A percentile compares a stretch with the other conserved stretches of the same genome.
phyloP scores from a whole-genome alignment of 2,113 vertebrate genomes.

The Brienomyrus longianalis region DNA sequence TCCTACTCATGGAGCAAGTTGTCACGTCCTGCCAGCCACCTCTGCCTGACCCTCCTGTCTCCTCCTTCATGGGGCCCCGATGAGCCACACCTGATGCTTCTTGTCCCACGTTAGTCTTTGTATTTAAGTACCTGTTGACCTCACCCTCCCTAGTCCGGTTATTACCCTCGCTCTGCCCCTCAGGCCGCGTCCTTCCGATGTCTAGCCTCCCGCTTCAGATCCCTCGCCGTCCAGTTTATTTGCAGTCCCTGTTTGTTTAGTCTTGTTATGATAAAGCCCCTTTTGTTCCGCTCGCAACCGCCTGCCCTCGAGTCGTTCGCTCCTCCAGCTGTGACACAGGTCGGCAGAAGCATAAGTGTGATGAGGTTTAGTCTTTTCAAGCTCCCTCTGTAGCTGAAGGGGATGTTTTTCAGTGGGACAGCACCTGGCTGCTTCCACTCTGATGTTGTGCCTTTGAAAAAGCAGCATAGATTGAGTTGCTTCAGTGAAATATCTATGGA shows the following conservation, averaged over 20 bases:
- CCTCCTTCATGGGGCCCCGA: no score
- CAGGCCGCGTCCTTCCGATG: no score
- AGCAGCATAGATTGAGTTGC: no score
- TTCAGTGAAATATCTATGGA: no score
- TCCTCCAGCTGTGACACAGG: background rate
- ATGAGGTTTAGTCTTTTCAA: no score
- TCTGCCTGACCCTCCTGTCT: no score
- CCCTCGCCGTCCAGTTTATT: background rate
- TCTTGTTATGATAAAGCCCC: background rate
- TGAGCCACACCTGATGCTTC: background rate
- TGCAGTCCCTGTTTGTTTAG: background rate
- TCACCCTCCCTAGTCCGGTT: background rate
- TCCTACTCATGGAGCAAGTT: background rate
- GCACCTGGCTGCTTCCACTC: no score
- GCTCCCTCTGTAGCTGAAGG: no score
- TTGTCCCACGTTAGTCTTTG: background rate
- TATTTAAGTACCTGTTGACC: background rate
- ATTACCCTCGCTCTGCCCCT: background rate
- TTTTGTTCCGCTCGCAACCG: background rate
- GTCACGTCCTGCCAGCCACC: background rate
- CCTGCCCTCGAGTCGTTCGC: background rate
- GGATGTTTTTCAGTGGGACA: no score
- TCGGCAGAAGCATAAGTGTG: background rate
- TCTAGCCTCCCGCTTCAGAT: background rate
- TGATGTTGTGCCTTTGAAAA: no score